Base-by-base conservation (phyloP, 2,113 vertebrate species). In the Anarhynchus alexandrinus region DNA sequence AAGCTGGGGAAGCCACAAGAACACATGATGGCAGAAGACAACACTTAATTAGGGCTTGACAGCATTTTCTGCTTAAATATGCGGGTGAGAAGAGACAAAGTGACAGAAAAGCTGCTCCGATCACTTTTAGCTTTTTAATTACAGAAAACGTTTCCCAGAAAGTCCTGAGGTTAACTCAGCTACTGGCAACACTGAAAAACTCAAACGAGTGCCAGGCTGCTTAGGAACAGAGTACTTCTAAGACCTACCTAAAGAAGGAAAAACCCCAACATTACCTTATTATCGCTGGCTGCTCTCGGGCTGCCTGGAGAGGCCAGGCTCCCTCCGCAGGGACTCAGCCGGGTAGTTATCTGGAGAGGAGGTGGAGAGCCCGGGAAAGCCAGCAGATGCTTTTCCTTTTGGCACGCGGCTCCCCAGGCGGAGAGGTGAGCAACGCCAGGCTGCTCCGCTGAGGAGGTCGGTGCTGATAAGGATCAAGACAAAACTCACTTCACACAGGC, bases 1-100 rank as follows among this genome's bases (percentile, higher is more conserved):
- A 65, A 82, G 36, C 81, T 64, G 51, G 78, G 77, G 69, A 91
- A 94, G 86, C 96, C 94, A 80, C 93, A 89, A 73, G 70, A 93
- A 69, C 62, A 69, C 34, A 58, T 3, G 27, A 59, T 77, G 58
- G 83, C 72, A 89, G 70, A 85, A 0, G 5, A 65, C 16, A 6
- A 84, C 34, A 10, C 70, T 67, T 94, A 89, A 94, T 93, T 82
- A 94, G 49, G 54, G 42, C 78, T 22, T 97, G 89, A 94, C 74
- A 87, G 62, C 34, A 21, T 82, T 45, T 94, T 85, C 81, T 93
- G 61, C 81, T 87, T 54, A 74, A 91, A 69, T 29, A 82, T 15
- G 73, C 79, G 86, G 84, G 78, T 77, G 81, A 91, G 65, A 38
- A 95, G 82, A 89, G 61, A 85, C 10, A 4, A 55, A 79, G 69